Base-by-base conservation (phyloP, 2,113 vertebrate genomes). In the Poecile atricapillus region DNA sequence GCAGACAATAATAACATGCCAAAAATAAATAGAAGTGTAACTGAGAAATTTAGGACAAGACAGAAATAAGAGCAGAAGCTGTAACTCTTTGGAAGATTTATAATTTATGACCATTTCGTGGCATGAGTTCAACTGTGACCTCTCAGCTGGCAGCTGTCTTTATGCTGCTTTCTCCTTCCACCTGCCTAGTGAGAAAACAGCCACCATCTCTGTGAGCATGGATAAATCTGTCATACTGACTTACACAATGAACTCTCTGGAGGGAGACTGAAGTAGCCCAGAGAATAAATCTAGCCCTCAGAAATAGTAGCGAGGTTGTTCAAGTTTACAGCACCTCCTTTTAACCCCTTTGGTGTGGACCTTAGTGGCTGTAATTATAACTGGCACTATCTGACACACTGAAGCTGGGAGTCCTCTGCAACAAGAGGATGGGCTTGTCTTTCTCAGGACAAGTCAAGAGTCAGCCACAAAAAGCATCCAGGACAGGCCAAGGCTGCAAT, bases 141-240 rank as follows among this genome's bases (percentile, higher is more conserved):
- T 98, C 95, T 97, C 95, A 93, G 92, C 83, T 97, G 91, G 95
- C 98, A 98, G 98, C 97, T 98, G 98, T 96, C 97, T 97, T 92
- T 96, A 78, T 94, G 93, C 80, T 64, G 94, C 87, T 95, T 97
- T 96, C 96, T 92, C 96, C 93, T 96, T 98, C 97, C 97, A 98
- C 97, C 97, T 98, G 97, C 97, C 97, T 95, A 83, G 94, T 95
- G 95, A 96, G 97, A 97, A 98, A 98, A 97, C 97, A 98, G 95
- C 94, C 95, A 94, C 81, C 37, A 47, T 96, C 96, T 97, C 97
- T 84, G 97, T 86, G 91, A 97, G 95, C 89, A 88, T 55, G 94
- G 97, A 98, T 98, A 98, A 98, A 98, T 98, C 98, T 98, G 97
- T 98, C 97, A 98, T 25, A 56, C 50, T 89, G 97, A 97, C 97